Evolutionary conservation across 2,888 invertebrate genomes (phyloP).

Genomic region (Xestia xanthographa): DNA sequence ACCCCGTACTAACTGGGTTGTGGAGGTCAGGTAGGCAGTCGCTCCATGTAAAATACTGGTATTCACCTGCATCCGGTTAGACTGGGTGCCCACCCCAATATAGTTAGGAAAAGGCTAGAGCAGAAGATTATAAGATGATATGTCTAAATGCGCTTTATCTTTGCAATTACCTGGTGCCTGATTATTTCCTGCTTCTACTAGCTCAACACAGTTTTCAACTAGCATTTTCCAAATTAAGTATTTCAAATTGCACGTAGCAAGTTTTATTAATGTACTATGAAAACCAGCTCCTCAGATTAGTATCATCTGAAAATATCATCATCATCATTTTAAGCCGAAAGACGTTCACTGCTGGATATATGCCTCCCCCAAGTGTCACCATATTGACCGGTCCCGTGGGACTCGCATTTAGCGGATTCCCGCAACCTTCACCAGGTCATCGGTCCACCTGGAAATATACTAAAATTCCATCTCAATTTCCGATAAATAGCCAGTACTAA

Average conservation of each 20-base stretch:
- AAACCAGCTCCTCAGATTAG: background rate
- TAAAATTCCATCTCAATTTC: background rate
- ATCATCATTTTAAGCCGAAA: too few relatives aligned
- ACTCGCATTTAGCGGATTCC: too few relatives aligned
- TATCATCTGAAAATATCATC: background rate
- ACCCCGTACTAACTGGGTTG: background rate
- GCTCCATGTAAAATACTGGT: too few relatives aligned
- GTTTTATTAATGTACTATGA: background rate
- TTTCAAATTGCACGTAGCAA: background rate
- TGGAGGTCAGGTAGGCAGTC: background rate
- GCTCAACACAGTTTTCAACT: background rate
- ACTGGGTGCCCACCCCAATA: too few relatives aligned
- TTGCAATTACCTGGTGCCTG: background rate
- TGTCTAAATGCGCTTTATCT: background rate
- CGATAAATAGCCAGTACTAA: constrained; percentile 23
- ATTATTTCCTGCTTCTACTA: background rate
- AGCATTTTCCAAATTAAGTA: background rate
- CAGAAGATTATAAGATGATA: too few relatives aligned
- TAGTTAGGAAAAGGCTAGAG: too few relatives aligned
- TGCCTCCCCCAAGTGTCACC: too few relatives aligned
- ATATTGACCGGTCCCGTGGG: too few relatives aligned
- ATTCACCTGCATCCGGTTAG: too few relatives aligned
- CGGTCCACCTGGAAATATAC: background rate
- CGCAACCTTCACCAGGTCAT: too few relatives aligned
- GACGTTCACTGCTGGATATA: too few relatives aligned